A percentile compares a stretch with the other conserved stretches of the same genome.
These are phyloP conservation scores for Chrysaora quinquecirrha DNA, from an alignment of 30 jellyfish, hydroid and myxozoan species.

Conservation along the genomic window DNA sequence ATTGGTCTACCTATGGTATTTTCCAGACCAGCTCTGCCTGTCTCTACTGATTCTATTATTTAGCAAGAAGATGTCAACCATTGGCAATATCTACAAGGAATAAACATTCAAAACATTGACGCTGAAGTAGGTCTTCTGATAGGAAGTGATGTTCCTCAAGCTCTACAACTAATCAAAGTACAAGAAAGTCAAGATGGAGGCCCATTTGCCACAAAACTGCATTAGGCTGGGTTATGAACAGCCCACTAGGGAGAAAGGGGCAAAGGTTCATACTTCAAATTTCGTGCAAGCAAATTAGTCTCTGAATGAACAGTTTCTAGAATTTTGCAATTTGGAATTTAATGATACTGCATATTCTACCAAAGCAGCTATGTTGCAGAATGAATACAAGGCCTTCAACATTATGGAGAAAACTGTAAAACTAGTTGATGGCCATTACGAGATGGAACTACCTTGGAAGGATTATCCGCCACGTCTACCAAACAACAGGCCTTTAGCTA, in stretches of 20 bases:
- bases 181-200: constrained; percentile 27
- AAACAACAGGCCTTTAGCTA: constrained; percentile 29
- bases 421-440: constrained; percentile 55
- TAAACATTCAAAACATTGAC: neutral
- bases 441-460: constrained; percentile 58
- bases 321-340: neutral
- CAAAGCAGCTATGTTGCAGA: neutral
- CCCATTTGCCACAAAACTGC: constrained; percentile 38
- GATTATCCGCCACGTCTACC: constrained; percentile 18
- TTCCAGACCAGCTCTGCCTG: constrained; percentile 33
- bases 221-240: constrained; percentile 44
- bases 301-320: neutral
- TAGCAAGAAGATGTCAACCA: constrained; percentile 47
- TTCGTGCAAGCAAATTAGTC: neutral
- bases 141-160: constrained; percentile 34
- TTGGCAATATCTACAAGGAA: constrained; percentile 20
- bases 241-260: constrained; percentile 35
- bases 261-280: neutral
- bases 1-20: constrained; percentile 29
- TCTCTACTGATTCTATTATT: neutral
- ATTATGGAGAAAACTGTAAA: constrained; percentile 26
- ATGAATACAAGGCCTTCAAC: neutral
- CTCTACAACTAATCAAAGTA: constrained; percentile 14
- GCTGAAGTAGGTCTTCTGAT: constrained; percentile 26
- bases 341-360: neutral